Conservation (phyloP, 2,888 invertebrate species). For the Globia sparganii region DNA sequence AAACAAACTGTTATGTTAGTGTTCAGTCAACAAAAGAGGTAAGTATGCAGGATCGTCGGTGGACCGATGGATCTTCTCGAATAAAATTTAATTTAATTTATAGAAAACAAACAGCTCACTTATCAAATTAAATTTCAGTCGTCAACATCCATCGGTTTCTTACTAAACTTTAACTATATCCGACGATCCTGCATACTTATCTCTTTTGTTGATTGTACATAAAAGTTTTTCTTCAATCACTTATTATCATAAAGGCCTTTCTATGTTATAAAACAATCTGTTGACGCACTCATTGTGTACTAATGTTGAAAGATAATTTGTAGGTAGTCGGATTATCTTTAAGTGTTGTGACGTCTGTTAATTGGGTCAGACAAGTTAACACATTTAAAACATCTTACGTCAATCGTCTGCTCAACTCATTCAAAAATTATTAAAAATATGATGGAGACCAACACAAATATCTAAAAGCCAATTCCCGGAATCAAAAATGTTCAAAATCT, state of each 20-base stretch:
- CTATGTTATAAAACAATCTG: neutral
- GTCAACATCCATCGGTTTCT: no score
- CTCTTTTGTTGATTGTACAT: no score
- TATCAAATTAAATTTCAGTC: no score
- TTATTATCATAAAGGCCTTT: neutral
- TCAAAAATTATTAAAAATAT: neutral
- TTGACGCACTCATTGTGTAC: neutral
- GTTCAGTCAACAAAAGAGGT: no score
- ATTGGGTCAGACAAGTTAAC: conserved; percentile 10
- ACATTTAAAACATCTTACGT: neutral
- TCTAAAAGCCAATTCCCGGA: neutral
- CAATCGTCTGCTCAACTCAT: neutral
- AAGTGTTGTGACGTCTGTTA: conserved; percentile 27
- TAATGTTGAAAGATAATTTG: neutral
- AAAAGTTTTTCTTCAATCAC: neutral
- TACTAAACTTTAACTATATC: no score
- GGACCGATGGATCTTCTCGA: no score
- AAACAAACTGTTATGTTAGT: neutral
- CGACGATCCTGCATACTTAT: no score
- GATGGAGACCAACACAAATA: neutral
- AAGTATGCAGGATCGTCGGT: no score
- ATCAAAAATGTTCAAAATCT: no score
- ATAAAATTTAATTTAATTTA: no score
- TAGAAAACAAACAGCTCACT: no score
- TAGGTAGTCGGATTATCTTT: neutral